Evolutionary conservation across 2,797 vertebrate genomes (phyloP), one percentile per base, ranked within the genome.

Genomic region (Danio choprae): DNA sequence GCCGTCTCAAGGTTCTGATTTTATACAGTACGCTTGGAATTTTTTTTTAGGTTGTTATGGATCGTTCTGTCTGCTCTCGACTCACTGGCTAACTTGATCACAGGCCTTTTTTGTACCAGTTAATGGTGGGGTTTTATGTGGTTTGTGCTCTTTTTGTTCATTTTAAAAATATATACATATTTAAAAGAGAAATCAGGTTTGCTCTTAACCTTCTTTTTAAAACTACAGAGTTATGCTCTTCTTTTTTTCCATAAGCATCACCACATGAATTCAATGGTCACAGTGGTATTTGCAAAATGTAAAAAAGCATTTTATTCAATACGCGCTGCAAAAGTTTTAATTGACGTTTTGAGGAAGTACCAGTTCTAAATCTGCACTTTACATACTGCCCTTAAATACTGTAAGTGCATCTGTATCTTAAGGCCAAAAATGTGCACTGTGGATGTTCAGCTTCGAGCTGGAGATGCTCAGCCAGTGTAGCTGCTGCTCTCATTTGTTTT

Each of bases 1-100:
- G 20, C 20, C 15, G 10, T 58, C 63, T 77, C 51, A 77, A 67
- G 74, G 74, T 77, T 76, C 50, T 4, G 62, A 18, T 65, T 22
- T 56, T 43, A 20, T 12, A 18, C 41, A 56, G 51, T 10, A 43
- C 0, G 5, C 63, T 58, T 44, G 53, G 46, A 4, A 56, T 72
- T 56, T 44, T 43, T 40, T n/a, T 56, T 18, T 46, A 4, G 41
- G 29, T 20, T 77, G 43, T 67, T 77, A 36, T 77, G n/a, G 20
- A 67, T 67, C 59, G 53, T 59, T 59, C 53, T 77, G 75, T 18
- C 64, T 1, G 43, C 51, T 58, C 13, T 36, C 29, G 29, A 29
- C 53, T 16, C 20, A 8, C 55, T n/a, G 41, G 46, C 41, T 56
- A 67, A 46, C 40, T 55, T 56, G 38, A 55, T 65, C 74, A 65